Evolutionary conservation across 2,113 vertebrate species (phyloP).

Genomic region (Erinaceus europaeus): DNA sequence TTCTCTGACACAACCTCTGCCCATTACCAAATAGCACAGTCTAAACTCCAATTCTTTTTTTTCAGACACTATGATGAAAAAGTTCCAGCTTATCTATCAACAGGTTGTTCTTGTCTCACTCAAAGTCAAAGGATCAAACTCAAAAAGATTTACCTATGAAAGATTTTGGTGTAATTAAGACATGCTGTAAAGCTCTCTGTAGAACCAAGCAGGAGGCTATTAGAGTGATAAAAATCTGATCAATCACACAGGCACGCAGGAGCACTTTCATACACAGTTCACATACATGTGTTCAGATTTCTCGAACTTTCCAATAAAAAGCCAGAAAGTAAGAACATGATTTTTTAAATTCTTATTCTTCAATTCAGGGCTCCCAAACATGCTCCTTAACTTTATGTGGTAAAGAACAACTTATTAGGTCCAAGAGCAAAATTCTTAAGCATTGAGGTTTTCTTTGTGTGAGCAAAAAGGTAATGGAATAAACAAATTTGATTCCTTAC

Average conservation of each 20-base stretch:
- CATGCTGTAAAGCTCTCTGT: background rate
- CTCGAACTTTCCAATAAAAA: background rate
- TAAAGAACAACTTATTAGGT: background rate
- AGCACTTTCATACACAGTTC: background rate
- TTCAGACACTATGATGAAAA: background rate
- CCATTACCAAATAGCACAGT: background rate
- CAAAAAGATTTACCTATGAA: background rate
- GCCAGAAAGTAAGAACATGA: background rate
- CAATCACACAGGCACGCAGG: background rate
- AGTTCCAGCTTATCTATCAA: background rate
- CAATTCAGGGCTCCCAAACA: background rate
- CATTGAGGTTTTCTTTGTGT: slow-evolving; percentile 14
- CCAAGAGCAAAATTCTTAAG: background rate
- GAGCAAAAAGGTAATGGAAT: background rate
- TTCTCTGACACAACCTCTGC: background rate
- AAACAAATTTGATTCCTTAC: background rate
- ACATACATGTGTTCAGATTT: background rate
- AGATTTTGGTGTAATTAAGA: background rate
- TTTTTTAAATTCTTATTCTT: background rate
- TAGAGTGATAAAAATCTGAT: slow-evolving; percentile 6
- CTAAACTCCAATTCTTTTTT: background rate
- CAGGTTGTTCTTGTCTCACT: background rate
- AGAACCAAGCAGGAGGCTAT: background rate
- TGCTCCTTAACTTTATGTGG: background rate
- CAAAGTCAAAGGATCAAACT: slow-evolving; percentile 8